Percentiles rank a stretch among this genome's conserved stretches.
Evolutionary conservation across 1,140 invertebrate species (phyloP).

Genomic region (Bombus polaris): DNA sequence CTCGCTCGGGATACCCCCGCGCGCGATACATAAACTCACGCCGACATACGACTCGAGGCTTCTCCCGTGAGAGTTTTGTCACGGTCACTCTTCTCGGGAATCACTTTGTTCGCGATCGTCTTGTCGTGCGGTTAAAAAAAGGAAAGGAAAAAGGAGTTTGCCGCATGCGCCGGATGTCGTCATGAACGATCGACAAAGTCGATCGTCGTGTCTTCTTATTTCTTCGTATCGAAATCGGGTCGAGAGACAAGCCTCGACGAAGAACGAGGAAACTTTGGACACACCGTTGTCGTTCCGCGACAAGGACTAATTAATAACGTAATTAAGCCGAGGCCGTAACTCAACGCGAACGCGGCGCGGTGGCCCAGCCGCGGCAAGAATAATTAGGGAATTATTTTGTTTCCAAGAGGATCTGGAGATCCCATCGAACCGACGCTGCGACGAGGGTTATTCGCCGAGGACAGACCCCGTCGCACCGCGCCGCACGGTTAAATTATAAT

Average conservation of each 20-base stretch:
- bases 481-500: slow-evolving; percentile 73
- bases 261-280: not conserved
- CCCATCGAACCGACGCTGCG: slow-evolving; percentile 57
- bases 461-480: slow-evolving; percentile 44
- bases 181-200: slow-evolving; percentile 21
- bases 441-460: slow-evolving; percentile 17
- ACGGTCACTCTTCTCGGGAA: not conserved
- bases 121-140: slow-evolving; percentile 71
- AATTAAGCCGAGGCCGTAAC: slow-evolving; percentile 75
- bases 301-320: slow-evolving; percentile 73
- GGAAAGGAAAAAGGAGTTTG: not conserved
- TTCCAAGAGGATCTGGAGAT: slow-evolving; percentile 70
- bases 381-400: slow-evolving; percentile 79
- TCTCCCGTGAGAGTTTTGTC: not conserved
- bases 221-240: not conserved
- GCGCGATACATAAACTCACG: slow-evolving; percentile 67
- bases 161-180: not conserved
- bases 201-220: not conserved
- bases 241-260: not conserved
- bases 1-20: not conserved
- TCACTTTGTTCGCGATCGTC: not conserved
- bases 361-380: slow-evolving; percentile 54
- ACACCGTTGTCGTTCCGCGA: slow-evolving; percentile 1
- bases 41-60: slow-evolving; percentile 64
- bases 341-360: slow-evolving; percentile 48